A percentile compares a stretch with the other conserved stretches of the same genome.
phyloP scores from a whole-genome alignment of 1,140 invertebrate species.

The Drosophila virilis region DNA sequence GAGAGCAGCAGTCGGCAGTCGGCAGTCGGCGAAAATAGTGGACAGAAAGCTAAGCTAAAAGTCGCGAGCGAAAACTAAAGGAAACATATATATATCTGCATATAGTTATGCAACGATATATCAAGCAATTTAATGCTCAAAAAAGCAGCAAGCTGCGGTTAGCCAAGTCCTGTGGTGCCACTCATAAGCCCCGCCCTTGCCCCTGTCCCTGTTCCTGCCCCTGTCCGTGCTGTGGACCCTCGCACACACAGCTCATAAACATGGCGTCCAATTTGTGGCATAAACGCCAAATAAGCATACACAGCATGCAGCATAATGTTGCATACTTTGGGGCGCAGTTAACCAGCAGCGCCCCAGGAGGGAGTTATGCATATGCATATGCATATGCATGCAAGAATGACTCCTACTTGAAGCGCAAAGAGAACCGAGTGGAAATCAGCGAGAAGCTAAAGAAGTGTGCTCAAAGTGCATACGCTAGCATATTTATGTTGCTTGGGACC shows the following conservation, averaged over 20 bases:
- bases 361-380: constrained; percentile 46
- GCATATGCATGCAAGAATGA: constrained; percentile 24
- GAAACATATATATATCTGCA: constrained; percentile 12
- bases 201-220: neutral
- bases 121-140: constrained; percentile 81
- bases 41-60: constrained; percentile 47
- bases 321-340: constrained; percentile 56
- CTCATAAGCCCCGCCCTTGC: neutral
- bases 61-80: constrained; percentile 41
- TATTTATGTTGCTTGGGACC: constrained; percentile 38
- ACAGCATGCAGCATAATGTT: constrained; percentile 40
- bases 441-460: neutral
- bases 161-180: constrained; percentile 38
- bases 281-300: constrained; percentile 74
- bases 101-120: constrained; percentile 54
- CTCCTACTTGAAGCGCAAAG: constrained; percentile 28
- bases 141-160: constrained; percentile 63
- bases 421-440: neutral
- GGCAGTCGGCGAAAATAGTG: no score
- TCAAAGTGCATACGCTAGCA: constrained; percentile 46
- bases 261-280: constrained; percentile 68
- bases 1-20: neutral
- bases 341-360: constrained; percentile 21
- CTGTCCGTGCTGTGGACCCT: neutral
- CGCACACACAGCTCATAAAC: constrained; percentile 52